These are phyloP conservation scores for Hippocampus kuda DNA, from an alignment of 2,797 vertebrate genomes.

Conservation along the genomic window DNA sequence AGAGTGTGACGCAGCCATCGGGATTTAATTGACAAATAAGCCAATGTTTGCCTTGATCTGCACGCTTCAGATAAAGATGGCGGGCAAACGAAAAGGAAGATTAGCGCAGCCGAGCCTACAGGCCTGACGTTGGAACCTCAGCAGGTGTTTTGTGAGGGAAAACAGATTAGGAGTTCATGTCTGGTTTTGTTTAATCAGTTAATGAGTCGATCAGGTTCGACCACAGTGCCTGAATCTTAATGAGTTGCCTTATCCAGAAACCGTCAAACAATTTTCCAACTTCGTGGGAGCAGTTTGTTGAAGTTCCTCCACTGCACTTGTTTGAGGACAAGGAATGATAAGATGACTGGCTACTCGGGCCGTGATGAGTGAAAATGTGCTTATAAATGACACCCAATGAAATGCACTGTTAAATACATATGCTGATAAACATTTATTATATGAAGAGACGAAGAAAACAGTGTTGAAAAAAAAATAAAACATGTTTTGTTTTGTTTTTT, in stretches of 20 bases:
- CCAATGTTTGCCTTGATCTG: not conserved
- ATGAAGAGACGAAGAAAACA: too few relatives aligned
- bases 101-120: not conserved
- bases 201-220: not conserved
- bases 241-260: not conserved
- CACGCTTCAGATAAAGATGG: slow-evolving; percentile 9
- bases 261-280: not conserved
- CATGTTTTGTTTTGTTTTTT: too few relatives aligned
- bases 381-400: too few relatives aligned
- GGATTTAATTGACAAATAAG: not conserved
- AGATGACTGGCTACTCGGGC: not conserved
- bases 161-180: slow-evolving; percentile 26
- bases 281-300: not conserved
- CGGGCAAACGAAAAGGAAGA: not conserved
- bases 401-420: too few relatives aligned
- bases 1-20: not conserved
- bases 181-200: slow-evolving; percentile 21
- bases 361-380: too few relatives aligned
- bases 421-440: too few relatives aligned
- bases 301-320: not conserved
- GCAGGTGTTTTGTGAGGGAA: not conserved
- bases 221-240: not conserved
- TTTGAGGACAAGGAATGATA: not conserved
- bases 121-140: not conserved
- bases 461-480: too few relatives aligned